A percentile compares a stretch with the other conserved stretches of the same genome.
These are phyloP conservation scores for Omphaloscelis lunosa DNA, from an alignment of 2,888 invertebrate species.

Conservation along the genomic window DNA sequence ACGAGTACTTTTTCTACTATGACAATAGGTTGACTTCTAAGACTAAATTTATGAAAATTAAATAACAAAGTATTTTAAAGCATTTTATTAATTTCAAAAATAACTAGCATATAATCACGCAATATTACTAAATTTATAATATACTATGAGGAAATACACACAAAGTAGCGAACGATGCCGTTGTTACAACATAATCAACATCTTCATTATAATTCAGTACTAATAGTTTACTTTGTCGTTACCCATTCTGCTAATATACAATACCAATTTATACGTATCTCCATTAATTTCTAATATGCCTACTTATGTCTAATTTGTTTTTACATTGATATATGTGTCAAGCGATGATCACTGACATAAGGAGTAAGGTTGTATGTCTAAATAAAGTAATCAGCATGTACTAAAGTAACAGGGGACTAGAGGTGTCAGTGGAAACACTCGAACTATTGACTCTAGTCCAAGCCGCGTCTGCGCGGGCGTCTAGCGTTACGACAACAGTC, in stretches of 20 bases:
- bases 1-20: neutral
- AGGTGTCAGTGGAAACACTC: conserved; percentile 48
- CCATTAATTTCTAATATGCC: conserved; percentile 78
- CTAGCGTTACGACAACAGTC: conserved; percentile 67
- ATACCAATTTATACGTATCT: conserved; percentile 81
- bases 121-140: conserved; percentile 85
- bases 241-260: conserved; percentile 82
- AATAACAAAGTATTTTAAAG: conserved; percentile 79
- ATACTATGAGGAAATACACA: conserved; percentile 88
- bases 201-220: conserved; percentile 82
- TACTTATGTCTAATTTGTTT: conserved; percentile 85
- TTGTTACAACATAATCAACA: conserved; percentile 76
- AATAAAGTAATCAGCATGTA: conserved; percentile 67
- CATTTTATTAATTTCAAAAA: conserved; percentile 89
- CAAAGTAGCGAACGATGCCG: conserved; percentile 77
- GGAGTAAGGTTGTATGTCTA: conserved; percentile 61
- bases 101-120: conserved; percentile 89
- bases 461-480: conserved; percentile 54
- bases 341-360: conserved; percentile 70
- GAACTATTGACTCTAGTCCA: conserved; percentile 61
- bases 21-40: neutral
- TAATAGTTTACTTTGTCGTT: conserved; percentile 75
- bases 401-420: conserved; percentile 75
- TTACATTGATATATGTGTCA: conserved; percentile 75
- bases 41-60: neutral